phyloP scores from a whole-genome alignment of 2,888 invertebrate genomes.

The Hymenopus coronatus region DNA sequence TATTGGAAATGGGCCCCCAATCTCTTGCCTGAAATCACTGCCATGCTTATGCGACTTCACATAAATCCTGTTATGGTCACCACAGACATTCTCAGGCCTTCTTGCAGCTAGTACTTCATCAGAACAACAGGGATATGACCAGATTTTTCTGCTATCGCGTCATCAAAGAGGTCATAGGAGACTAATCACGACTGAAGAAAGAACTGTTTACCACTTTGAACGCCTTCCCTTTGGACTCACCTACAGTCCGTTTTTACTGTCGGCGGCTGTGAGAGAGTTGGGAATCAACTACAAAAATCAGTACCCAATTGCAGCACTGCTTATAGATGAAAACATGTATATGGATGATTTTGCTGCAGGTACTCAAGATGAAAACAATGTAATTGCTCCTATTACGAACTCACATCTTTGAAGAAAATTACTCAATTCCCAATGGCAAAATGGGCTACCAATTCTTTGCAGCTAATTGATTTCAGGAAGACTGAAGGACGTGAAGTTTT shows the following conservation, averaged over 20 bases:
- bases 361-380: neutral
- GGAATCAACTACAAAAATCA: neutral
- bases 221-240: neutral
- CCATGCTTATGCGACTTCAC: too few relatives aligned
- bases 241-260: neutral
- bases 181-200: neutral
- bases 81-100: too few relatives aligned
- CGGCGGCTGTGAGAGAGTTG: neutral
- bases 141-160: neutral
- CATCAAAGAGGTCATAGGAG: neutral
- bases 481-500: neutral
- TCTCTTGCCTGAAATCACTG: too few relatives aligned
- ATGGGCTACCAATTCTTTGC: neutral
- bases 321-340: neutral
- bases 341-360: conserved; percentile 3
- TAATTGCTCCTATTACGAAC: neutral
- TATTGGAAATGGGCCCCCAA: neutral
- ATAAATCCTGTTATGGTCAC: too few relatives aligned
- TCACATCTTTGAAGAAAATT: neutral
- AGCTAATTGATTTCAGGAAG: neutral
- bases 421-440: neutral
- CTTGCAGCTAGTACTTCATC: neutral
- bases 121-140: neutral
- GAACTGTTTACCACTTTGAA: neutral
- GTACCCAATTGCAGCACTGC: neutral